These are phyloP conservation scores for Atractosteus spatula DNA, from an alignment of 2,113 vertebrate genomes.

Conservation along the genomic window DNA sequence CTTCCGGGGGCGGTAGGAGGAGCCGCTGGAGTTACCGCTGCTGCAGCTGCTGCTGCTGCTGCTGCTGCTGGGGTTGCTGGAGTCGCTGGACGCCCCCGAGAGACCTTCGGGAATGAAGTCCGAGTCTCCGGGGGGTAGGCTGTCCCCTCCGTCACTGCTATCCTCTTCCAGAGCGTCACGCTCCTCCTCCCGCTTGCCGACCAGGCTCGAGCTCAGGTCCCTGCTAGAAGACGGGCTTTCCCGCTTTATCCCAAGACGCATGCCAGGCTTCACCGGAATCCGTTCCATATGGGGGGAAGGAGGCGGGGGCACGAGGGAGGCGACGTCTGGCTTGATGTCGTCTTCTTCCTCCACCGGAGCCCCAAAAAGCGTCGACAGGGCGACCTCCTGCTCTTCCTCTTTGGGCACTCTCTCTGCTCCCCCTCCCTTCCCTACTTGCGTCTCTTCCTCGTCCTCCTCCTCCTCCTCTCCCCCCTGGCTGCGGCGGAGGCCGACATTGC, in stretches of 20 bases:
- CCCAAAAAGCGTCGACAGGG: neutral
- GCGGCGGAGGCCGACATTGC: slow-evolving; percentile 6
- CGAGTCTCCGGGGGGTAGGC: slow-evolving; percentile 4
- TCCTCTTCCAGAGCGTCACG: slow-evolving; percentile 12
- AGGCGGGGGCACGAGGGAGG: slow-evolving; percentile 16
- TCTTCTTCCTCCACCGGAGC: neutral
- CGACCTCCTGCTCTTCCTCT: slow-evolving; percentile 11
- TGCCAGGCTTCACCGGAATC: too few relatives aligned
- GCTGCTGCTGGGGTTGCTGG: neutral
- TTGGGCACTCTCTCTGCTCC: neutral
- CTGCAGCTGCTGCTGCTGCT: neutral
- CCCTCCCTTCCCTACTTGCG: neutral
- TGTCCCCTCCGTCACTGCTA: neutral
- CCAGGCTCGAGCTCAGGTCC: neutral
- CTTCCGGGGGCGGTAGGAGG: slow-evolving; percentile 1
- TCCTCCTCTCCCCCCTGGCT: too few relatives aligned
- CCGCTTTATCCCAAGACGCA: neutral
- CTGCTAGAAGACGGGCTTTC: neutral
- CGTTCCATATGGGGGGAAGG: neutral
- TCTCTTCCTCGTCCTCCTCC: neutral
- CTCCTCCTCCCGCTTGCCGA: slow-evolving; percentile 5
- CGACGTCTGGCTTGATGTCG: slow-evolving; percentile 20
- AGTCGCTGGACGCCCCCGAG: neutral
- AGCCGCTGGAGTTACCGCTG: slow-evolving; percentile 24
- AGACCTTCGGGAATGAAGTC: slow-evolving; percentile 7